Base-by-base conservation (phyloP, 2,888 invertebrate species). In the Temnothorax unifasciatus region DNA sequence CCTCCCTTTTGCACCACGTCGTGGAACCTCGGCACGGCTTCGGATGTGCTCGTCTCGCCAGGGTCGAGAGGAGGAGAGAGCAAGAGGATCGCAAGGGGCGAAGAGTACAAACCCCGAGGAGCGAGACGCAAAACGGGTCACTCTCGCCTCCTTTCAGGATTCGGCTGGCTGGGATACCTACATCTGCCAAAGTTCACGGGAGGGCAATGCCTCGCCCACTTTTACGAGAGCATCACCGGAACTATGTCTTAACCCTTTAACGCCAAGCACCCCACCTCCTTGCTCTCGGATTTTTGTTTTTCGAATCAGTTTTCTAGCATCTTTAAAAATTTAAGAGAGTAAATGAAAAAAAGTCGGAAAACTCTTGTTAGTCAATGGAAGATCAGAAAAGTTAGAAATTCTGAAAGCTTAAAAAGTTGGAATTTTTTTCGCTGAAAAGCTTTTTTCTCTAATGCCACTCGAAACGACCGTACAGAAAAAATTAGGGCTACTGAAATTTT, bases 201-300 rank as follows among this genome's bases (percentile, higher is more conserved):
- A 93, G 93, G 93, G 92, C 93, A 93, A 92, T 91, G 92, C 93
- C 93, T 93, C 93, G 91, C 92, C 93, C 93, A 93, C 91, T 94
- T 93, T 93, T 92, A 91, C 87, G 87, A 86, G 85, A 71, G 69
- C 82, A 69, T 50, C 66, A 41, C 52, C 74, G 64, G 66, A 64
- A 47, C 77, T 29, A 57, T 69, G 79, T 79, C 71, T 81, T 81
- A 76, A 76, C 64, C 64, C 76, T 64, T 76, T 68, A 71, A 44
- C 66, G 50, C 29, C 54, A n/a, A 47, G 44, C 64, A 11, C 41
- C n/a, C n/a, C 66, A 3, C 13, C 25, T 21, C 21, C 47, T 50
- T 50, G 21, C 47, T 11, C 25, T 2, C 3, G 57, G 25, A 79
- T 57, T 57, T 57, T 68, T 68, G 44, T 69, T 57, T 69, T 13